These are phyloP conservation scores for Habroteleia sp. DNA, from an alignment of 2,888 invertebrate genomes.

Conservation along the genomic window DNA sequence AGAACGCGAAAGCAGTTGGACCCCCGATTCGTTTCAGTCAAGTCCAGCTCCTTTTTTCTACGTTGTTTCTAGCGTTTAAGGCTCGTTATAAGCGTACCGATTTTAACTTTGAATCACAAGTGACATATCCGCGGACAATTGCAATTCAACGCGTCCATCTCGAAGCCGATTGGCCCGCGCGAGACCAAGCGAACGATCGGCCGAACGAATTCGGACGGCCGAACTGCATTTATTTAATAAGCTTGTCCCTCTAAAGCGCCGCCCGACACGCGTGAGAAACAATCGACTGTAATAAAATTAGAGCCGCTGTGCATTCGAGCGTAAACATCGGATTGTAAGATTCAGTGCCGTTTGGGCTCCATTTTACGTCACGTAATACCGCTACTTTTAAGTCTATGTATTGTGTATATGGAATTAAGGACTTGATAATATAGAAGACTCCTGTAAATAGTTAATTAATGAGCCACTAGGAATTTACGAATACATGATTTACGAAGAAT, in stretches of 20 bases:
- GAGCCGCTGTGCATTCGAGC: conserved; percentile 41
- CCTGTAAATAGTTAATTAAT: conserved; percentile 78
- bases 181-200: background rate
- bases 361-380: conserved; percentile 73
- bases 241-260: conserved; percentile 40
- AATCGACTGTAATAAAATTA: conserved; percentile 43
- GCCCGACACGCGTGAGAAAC: conserved; percentile 49
- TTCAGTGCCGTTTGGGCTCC: conserved; percentile 72
- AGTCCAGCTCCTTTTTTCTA: conserved; percentile 51
- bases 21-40: conserved; percentile 44
- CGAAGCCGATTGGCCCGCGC: conserved; percentile 10
- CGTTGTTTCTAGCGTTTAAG: conserved; percentile 49
- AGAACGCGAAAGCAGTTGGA: conserved; percentile 25
- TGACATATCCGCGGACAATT: conserved; percentile 47
- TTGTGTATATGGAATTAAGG: conserved; percentile 80
- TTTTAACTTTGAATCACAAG: conserved; percentile 60
- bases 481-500: conserved; percentile 73
- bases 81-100: conserved; percentile 41
- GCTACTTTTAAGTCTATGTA: conserved; percentile 78
- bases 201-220: conserved; percentile 37
- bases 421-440: conserved; percentile 79
- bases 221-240: conserved; percentile 57
- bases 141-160: conserved; percentile 42
- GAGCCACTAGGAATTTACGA: conserved; percentile 80
- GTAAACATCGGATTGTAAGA: conserved; percentile 63